phyloP scores from a whole-genome alignment of 2,113 vertebrate species.

The Pungitius pungitius region DNA sequence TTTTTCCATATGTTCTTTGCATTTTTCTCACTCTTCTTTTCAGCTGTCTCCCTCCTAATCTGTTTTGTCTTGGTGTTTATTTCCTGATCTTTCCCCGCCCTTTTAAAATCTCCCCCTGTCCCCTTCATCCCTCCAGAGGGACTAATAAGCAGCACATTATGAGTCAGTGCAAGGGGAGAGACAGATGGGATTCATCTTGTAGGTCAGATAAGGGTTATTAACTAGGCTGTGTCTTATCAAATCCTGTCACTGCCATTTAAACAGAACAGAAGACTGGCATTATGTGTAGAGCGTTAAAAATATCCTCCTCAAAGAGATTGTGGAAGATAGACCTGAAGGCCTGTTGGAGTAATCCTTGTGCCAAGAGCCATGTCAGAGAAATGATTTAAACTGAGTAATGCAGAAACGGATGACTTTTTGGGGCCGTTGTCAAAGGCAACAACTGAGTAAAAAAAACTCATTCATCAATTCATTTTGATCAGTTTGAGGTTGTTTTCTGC shows the following conservation, averaged over 20 bases:
- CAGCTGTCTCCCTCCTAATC: conserved; percentile 20
- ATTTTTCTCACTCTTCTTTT: conserved; percentile 9
- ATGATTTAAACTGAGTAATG: conserved; percentile 34
- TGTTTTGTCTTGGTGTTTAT: conserved; percentile 27
- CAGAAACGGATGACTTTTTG: neutral
- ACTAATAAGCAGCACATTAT: conserved; percentile 55
- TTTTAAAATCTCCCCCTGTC: conserved; percentile 22
- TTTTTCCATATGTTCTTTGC: neutral
- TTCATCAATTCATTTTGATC: conserved; percentile 34
- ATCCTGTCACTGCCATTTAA: conserved; percentile 45
- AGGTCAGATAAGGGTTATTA: conserved; percentile 49
- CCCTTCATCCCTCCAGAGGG: conserved; percentile 41
- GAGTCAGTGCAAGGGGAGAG: conserved; percentile 43
- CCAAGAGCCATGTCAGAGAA: conserved; percentile 19
- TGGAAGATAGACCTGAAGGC: conserved; percentile 19
- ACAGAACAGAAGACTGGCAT: conserved; percentile 38
- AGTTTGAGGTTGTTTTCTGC: conserved; percentile 3
- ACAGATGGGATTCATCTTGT: conserved; percentile 51
- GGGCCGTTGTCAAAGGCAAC: conserved; percentile 13
- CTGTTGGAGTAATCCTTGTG: conserved; percentile 21
- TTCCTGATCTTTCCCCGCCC: conserved; percentile 19
- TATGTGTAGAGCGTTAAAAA: conserved; percentile 31
- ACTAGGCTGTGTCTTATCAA: conserved; percentile 49
- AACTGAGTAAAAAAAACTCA: conserved; percentile 17
- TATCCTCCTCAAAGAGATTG: conserved; percentile 17